phyloP scores from a whole-genome alignment of 35 echinoderm and acorn worm genomes.

The Ptychodera flava region DNA sequence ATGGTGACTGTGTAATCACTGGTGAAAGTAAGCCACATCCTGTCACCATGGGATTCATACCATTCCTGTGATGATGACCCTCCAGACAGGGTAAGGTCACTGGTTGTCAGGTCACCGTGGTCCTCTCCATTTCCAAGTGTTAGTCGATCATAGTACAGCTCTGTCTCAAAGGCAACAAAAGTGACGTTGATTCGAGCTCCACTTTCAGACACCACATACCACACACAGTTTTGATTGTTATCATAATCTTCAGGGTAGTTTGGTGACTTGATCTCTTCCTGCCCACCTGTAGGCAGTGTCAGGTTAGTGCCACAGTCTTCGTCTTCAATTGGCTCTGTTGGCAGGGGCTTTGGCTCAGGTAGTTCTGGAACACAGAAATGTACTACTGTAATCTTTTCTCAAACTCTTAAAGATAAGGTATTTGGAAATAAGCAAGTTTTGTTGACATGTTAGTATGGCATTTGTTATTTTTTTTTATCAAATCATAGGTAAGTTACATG shows the following conservation, averaged over 20 bases:
- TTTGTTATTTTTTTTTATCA: too few species aligned
- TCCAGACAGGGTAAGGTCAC: background rate
- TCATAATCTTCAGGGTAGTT: slow-evolving; percentile 69
- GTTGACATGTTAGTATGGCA: too few species aligned
- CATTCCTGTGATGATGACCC: background rate
- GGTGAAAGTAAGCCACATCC: slow-evolving; percentile 70
- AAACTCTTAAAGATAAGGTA: too few species aligned
- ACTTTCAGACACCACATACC: slow-evolving; percentile 52
- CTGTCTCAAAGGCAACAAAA: slow-evolving; percentile 65
- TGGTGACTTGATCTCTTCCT: slow-evolving; percentile 34
- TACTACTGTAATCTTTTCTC: too few species aligned
- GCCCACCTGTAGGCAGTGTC: slow-evolving; percentile 34
- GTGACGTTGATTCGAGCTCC: slow-evolving; percentile 69
- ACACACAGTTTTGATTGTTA: slow-evolving; percentile 46
- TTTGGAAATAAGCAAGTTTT: too few species aligned
- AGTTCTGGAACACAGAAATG: too few species aligned
- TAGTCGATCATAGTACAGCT: slow-evolving; percentile 37
- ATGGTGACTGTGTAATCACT: slow-evolving; percentile 10
- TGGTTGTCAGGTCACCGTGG: slow-evolving; percentile 17
- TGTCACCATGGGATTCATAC: slow-evolving; percentile 34
- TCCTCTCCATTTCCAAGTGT: slow-evolving; percentile 66
- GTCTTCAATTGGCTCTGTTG: background rate
- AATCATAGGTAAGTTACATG: too few species aligned
- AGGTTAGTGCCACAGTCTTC: slow-evolving; percentile 67
- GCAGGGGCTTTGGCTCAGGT: background rate